Evolutionary conservation across 2,888 invertebrate species (phyloP).

Genomic region (Epirrhoe tristata): DNA sequence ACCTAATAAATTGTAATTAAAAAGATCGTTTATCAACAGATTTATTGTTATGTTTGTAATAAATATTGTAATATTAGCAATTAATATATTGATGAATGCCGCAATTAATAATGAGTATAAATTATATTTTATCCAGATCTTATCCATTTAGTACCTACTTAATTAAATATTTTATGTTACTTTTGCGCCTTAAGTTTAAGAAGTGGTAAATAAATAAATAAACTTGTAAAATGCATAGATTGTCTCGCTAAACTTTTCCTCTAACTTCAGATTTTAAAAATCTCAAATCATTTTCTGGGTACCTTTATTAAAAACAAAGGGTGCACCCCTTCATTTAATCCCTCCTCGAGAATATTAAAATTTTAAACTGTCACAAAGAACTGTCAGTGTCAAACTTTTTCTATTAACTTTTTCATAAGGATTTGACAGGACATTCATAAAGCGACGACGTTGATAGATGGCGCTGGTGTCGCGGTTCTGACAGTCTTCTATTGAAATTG

Average conservation of each 20-base stretch:
- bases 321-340: slow-evolving; percentile 50
- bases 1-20: slow-evolving; percentile 34
- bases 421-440: slow-evolving; percentile 81
- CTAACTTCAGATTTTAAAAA: background rate
- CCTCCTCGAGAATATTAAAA: slow-evolving; percentile 70
- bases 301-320: slow-evolving; percentile 40
- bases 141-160: background rate
- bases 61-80: slow-evolving; percentile 48
- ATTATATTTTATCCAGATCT: slow-evolving; percentile 33
- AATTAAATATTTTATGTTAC: background rate
- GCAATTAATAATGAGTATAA: slow-evolving; percentile 46
- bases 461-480: slow-evolving; percentile 44
- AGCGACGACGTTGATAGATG: slow-evolving; percentile 75
- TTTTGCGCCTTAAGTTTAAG: too few species aligned
- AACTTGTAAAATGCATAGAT: background rate
- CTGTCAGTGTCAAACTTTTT: slow-evolving; percentile 80
- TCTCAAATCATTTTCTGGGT: slow-evolving; percentile 11
- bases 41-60: slow-evolving; percentile 49
- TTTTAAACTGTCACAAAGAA: slow-evolving; percentile 70
- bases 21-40: slow-evolving; percentile 38
- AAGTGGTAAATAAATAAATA: too few species aligned
- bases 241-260: background rate
- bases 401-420: slow-evolving; percentile 82
- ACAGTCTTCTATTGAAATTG: slow-evolving; percentile 43
- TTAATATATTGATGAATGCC: slow-evolving; percentile 52